Percentiles rank a stretch among this genome's conserved stretches.
Evolutionary conservation across 64 coral and sea anemone species (phyloP).

Genomic region (Actinia equina): DNA sequence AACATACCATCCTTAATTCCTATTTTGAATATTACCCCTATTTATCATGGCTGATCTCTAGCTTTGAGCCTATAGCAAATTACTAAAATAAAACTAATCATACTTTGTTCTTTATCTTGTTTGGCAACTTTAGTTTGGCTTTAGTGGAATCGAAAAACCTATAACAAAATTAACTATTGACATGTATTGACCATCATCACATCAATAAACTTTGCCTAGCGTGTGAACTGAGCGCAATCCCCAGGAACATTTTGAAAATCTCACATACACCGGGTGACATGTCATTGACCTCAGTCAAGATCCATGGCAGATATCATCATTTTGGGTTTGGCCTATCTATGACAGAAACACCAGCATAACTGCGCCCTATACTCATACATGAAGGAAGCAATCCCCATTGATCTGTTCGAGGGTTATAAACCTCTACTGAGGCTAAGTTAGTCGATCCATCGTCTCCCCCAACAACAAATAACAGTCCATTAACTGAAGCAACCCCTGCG

Average conservation of each 20-base stretch:
- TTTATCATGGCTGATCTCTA: too few relatives aligned
- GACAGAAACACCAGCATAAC: conserved; percentile 90
- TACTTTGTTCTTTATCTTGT: too few relatives aligned
- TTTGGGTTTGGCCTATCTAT: conserved; percentile 74
- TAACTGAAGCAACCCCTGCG: conserved; percentile 91
- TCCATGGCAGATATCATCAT: neutral
- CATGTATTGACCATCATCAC: too few relatives aligned
- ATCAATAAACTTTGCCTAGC: too few relatives aligned
- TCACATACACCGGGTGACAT: neutral
- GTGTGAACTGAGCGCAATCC: too few relatives aligned
- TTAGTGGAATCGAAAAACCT: too few relatives aligned
- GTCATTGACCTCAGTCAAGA: neutral
- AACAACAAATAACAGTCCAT: conserved; percentile 92
- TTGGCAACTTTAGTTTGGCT: too few relatives aligned
- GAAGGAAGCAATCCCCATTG: conserved; percentile 85
- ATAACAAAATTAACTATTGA: too few relatives aligned
- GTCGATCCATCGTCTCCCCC: conserved; percentile 96
- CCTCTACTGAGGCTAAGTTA: conserved; percentile 92
- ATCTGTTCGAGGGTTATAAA: conserved; percentile 92
- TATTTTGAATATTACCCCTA: too few relatives aligned
- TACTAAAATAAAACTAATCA: too few relatives aligned
- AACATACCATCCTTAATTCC: too few relatives aligned
- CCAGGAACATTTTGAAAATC: neutral
- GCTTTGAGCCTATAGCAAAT: too few relatives aligned
- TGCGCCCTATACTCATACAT: conserved; percentile 90